Base-by-base conservation (phyloP, 2,797 vertebrate genomes). In the Luscinia luscinia region DNA sequence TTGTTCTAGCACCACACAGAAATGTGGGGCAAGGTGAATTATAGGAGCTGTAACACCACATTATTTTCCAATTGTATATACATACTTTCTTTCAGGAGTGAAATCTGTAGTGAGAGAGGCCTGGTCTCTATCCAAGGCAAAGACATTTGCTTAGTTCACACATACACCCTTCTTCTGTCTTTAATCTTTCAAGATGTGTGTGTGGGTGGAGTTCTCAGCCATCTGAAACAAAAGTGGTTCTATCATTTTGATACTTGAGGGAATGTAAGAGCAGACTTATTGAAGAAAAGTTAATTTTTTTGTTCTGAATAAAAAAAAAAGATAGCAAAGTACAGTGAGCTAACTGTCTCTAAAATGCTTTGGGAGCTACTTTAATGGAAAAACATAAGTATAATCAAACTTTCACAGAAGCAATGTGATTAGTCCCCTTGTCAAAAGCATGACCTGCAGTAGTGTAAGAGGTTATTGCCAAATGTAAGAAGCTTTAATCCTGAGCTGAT, bases 211-310 rank as follows among this genome's bases (percentile, higher is more conserved):
- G 84, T 83, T 89, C 68, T 87, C 45, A 90, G 48, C 57, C 27
- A 40, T 77, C 46, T 85, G 84, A 87, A 94, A 74, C 74, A 87
- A 76, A 92, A 89, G 32, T 27, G 24, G 3, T 76, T 94, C 59
- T 63, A 15, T 84, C 59, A 77, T 93, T 82, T 72, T 58, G 49
- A 83, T 4, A 28, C 72, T 92, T 84, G 30, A 83, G 68, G 57
- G 54, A 74, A 89, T 41, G 61, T 43, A 66, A 91, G 74, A 85
- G 85, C 22, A 77, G 72, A n/a, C 43, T 72, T 74, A 91, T 68
- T 83, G 23, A 64, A 85, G 32, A 78, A 87, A 82, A 89, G 27
- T 51, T 67, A 36, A 15, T 23, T 63, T 78, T 96, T 96, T 66
- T 51, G 38, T 61, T 76, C 58, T 46, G 72, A 84, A 51, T 70